Percentiles rank a stretch among this genome's conserved stretches.
Conservation (phyloP, 2,797 vertebrate genomes). For the Sebastes goodei region DNA sequence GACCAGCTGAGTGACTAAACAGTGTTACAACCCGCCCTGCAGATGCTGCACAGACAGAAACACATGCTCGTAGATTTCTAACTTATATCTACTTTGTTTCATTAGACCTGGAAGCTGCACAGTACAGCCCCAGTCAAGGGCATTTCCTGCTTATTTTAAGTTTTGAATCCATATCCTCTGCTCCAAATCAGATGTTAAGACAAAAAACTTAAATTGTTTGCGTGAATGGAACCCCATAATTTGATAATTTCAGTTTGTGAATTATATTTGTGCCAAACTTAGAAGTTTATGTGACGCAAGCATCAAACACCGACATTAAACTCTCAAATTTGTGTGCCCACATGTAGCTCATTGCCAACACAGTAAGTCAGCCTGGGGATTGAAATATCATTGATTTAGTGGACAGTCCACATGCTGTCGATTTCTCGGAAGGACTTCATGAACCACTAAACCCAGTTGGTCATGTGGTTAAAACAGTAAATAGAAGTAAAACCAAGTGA, state of each 20-base stretch:
- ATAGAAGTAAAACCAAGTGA: constrained; percentile 39
- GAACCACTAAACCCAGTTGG: neutral
- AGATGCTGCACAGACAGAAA: constrained; percentile 2
- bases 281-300: neutral
- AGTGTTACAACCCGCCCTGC: constrained; percentile 13
- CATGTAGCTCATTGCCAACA: neutral
- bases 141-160: constrained; percentile 9
- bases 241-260: neutral
- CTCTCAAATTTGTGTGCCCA: neutral
- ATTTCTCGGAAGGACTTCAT: neutral
- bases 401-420: neutral
- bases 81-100: no score
- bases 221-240: neutral
- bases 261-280: neutral
- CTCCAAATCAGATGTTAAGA: neutral
- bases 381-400: neutral
- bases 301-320: neutral
- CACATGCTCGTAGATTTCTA: neutral
- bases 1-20: constrained; percentile 36
- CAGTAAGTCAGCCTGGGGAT: neutral
- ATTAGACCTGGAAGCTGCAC: neutral
- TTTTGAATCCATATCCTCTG: neutral
- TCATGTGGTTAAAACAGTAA: constrained; percentile 31
- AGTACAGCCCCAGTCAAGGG: neutral
- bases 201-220: neutral